Conservation (phyloP, 2,888 invertebrate genomes). For the Pammene fasciana region DNA sequence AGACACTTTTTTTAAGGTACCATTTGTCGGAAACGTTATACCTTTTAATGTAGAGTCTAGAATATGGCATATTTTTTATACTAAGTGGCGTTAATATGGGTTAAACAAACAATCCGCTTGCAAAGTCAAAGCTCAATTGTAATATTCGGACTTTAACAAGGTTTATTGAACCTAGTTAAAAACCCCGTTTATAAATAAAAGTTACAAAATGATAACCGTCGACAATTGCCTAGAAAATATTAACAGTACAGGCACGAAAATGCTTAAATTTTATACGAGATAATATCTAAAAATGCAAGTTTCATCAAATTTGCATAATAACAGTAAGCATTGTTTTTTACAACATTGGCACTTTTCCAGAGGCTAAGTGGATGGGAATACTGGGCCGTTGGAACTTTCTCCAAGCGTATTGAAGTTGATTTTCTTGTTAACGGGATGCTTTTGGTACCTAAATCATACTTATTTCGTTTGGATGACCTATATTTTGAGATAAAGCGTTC, state of each 20-base stretch:
- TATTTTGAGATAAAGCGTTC: slow-evolving; percentile 8
- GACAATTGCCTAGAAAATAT: too few relatives aligned
- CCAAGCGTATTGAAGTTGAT: slow-evolving; percentile 9
- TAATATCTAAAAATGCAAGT: slow-evolving; percentile 36
- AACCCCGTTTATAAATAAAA: too few relatives aligned
- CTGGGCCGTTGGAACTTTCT: slow-evolving; percentile 2
- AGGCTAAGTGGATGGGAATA: slow-evolving; percentile 28
- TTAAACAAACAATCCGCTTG: too few relatives aligned
- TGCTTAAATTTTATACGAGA: slow-evolving; percentile 36
- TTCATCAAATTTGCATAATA: slow-evolving; percentile 43
- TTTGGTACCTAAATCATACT: slow-evolving; percentile 15
- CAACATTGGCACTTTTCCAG: slow-evolving; percentile 37
- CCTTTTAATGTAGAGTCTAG: too few relatives aligned
- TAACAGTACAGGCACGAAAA: not conserved
- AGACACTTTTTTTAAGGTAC: too few relatives aligned
- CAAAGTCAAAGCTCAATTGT: too few relatives aligned
- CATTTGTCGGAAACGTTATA: too few relatives aligned
- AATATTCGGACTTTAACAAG: too few relatives aligned
- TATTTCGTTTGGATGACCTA: slow-evolving; percentile 7
- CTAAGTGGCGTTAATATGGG: too few relatives aligned
- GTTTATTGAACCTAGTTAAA: too few relatives aligned
- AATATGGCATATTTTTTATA: too few relatives aligned
- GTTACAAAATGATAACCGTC: too few relatives aligned
- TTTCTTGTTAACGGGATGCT: slow-evolving; percentile 11
- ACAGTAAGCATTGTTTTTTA: slow-evolving; percentile 40